Evolutionary conservation across 2,888 invertebrate genomes (phyloP).

Genomic region (Dicranocentrus wangi): DNA sequence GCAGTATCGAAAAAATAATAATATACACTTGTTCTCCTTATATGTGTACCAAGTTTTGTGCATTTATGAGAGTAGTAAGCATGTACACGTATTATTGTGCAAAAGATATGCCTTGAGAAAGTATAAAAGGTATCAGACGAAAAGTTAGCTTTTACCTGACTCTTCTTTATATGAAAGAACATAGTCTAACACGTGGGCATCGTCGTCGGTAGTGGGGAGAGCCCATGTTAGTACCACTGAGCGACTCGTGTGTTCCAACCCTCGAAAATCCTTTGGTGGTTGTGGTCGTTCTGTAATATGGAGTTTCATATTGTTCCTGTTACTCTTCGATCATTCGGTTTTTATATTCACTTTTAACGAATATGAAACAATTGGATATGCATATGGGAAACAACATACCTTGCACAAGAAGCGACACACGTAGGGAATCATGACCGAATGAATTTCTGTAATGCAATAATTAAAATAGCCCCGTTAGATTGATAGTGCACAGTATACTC

Average conservation of each 20-base stretch:
- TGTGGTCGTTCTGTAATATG: constrained; percentile 81
- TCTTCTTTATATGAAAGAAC: constrained; percentile 80
- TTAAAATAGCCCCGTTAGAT: too few species aligned
- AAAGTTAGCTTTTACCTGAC: constrained; percentile 75
- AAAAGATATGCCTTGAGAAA: too few species aligned
- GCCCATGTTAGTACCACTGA: constrained; percentile 79
- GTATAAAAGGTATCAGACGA: too few species aligned
- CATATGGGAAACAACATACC: constrained; percentile 74
- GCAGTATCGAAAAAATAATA: constrained; percentile 46
- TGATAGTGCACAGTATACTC: too few species aligned
- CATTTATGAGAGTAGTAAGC: too few species aligned
- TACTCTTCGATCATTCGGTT: too few species aligned
- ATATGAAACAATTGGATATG: too few species aligned
- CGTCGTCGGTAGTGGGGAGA: constrained; percentile 72
- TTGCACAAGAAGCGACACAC: constrained; percentile 76
- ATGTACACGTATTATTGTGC: too few species aligned
- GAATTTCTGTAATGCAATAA: constrained; percentile 77
- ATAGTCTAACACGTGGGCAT: constrained; percentile 77
- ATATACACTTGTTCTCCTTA: too few species aligned
- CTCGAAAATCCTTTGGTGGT: constrained; percentile 79
- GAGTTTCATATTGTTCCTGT: too few species aligned
- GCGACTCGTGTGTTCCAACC: constrained; percentile 78
- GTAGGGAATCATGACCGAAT: constrained; percentile 79
- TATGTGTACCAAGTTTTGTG: too few species aligned
- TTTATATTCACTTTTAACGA: too few species aligned